These are phyloP conservation scores for Scrobipalpa costella DNA, from an alignment of 2,888 invertebrate genomes.

Conservation along the genomic window DNA sequence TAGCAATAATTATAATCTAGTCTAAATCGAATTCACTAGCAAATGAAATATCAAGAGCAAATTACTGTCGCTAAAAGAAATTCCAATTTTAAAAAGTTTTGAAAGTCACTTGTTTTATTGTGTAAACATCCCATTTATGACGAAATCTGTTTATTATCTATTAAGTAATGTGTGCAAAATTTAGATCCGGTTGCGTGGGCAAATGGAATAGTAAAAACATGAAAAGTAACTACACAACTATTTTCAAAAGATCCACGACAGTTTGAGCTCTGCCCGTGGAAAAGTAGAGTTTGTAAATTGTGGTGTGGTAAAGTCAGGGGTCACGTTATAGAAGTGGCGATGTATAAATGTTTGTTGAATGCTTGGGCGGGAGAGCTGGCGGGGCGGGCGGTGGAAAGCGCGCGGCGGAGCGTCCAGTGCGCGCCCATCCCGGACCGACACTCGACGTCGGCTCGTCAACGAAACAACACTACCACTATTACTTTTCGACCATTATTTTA, in stretches of 20 bases:
- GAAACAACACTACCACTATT: constrained; percentile 69
- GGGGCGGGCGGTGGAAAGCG: constrained; percentile 46
- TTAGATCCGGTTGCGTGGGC: constrained; percentile 42
- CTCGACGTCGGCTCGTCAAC: constrained; percentile 81
- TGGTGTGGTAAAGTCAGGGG: constrained; percentile 13
- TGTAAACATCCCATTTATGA: constrained; percentile 21
- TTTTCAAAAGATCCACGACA: constrained; percentile 8
- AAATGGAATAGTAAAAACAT: constrained; percentile 51
- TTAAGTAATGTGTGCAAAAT: constrained; percentile 32
- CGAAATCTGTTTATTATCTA: constrained; percentile 20
- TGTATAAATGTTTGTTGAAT: constrained; percentile 58
- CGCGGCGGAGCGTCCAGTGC: constrained; percentile 63
- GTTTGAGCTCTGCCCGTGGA: too few relatives aligned
- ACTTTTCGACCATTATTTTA: constrained; percentile 72
- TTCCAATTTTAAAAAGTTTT: neutral
- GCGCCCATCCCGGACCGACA: constrained; percentile 79
- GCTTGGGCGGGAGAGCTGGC: constrained; percentile 49
- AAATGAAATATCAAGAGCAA: neutral
- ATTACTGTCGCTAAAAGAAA: neutral
- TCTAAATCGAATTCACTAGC: neutral
- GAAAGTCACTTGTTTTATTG: neutral
- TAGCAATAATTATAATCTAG: neutral
- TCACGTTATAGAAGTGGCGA: constrained; percentile 21
- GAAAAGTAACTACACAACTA: constrained; percentile 27
- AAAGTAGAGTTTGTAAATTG: neutral